Conservation (phyloP, 2,888 invertebrate genomes). For the Andrena flavipes region DNA sequence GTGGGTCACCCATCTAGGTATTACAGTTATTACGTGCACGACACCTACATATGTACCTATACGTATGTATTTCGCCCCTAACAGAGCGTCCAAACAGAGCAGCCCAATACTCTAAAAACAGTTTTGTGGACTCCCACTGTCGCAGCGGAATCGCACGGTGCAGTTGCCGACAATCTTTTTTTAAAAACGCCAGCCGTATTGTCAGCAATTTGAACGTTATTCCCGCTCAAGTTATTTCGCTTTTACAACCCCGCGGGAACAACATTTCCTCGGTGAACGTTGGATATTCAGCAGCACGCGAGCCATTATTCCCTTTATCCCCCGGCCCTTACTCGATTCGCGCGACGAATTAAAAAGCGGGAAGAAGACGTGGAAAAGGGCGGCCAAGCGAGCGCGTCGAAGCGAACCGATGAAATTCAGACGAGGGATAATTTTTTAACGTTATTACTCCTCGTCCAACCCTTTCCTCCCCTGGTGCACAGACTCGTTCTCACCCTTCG, state of each 20-base stretch:
- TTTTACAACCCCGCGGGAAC: conserved; percentile 40
- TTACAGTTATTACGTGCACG: background rate
- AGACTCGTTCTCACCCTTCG: conserved; percentile 70
- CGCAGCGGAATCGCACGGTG: background rate
- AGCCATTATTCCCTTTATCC: conserved; percentile 56
- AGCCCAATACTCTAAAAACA: background rate
- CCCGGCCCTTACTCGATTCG: conserved; percentile 47
- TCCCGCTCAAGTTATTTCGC: conserved; percentile 26
- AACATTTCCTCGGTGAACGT: conserved; percentile 32
- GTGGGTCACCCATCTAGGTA: background rate
- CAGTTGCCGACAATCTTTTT: background rate
- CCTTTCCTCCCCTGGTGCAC: conserved; percentile 55
- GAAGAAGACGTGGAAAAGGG: conserved; percentile 62
- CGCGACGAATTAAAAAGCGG: conserved; percentile 54
- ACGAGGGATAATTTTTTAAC: conserved; percentile 84
- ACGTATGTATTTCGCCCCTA: background rate
- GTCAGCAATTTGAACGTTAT: conserved; percentile 38
- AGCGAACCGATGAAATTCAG: conserved; percentile 82
- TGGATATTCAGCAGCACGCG: conserved; percentile 47
- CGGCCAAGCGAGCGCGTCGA: conserved; percentile 76
- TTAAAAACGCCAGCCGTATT: conserved; percentile 31
- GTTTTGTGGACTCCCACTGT: background rate
- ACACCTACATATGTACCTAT: background rate
- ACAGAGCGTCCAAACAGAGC: background rate
- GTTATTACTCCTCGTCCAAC: conserved; percentile 78